Evolutionary conservation across 2,113 vertebrate genomes (phyloP).

Genomic region (Nematolebias whitei): DNA sequence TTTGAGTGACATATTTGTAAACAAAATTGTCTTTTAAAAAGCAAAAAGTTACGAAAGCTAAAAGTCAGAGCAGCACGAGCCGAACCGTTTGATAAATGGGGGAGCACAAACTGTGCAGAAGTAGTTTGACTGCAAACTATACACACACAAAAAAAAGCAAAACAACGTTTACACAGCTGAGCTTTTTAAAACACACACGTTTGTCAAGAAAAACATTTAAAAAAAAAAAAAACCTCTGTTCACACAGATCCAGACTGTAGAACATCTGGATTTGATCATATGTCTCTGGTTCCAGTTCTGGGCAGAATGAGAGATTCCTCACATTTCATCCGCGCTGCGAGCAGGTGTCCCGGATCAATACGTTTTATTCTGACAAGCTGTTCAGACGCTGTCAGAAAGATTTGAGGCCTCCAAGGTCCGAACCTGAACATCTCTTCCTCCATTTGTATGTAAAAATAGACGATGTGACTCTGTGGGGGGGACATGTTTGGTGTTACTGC

Average conservation of each 20-base stretch:
- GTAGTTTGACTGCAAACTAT: too few relatives aligned
- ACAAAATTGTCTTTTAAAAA: too few relatives aligned
- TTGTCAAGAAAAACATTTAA: not conserved
- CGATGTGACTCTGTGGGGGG: not conserved
- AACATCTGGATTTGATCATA: slow-evolving; percentile 39
- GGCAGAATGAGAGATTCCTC: slow-evolving; percentile 31
- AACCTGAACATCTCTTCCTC: not conserved
- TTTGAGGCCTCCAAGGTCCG: not conserved
- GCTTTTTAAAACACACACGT: not conserved
- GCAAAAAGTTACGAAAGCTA: too few relatives aligned
- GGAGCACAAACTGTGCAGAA: too few relatives aligned
- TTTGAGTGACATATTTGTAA: too few relatives aligned
- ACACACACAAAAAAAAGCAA: too few relatives aligned
- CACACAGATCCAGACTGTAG: slow-evolving; percentile 17
- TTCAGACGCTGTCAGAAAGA: not conserved
- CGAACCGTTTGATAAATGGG: too few relatives aligned
- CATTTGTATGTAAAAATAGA: not conserved
- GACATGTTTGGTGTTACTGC: not conserved
- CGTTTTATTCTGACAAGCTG: not conserved
- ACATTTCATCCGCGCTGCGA: slow-evolving; percentile 41
- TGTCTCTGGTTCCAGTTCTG: slow-evolving; percentile 20
- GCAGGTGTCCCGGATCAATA: slow-evolving; percentile 39
- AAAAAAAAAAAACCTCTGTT: not conserved
- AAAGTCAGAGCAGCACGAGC: too few relatives aligned
- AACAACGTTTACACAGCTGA: too few relatives aligned